Conservation (phyloP, 2,888 invertebrate species). For the Phengaris alcon region DNA sequence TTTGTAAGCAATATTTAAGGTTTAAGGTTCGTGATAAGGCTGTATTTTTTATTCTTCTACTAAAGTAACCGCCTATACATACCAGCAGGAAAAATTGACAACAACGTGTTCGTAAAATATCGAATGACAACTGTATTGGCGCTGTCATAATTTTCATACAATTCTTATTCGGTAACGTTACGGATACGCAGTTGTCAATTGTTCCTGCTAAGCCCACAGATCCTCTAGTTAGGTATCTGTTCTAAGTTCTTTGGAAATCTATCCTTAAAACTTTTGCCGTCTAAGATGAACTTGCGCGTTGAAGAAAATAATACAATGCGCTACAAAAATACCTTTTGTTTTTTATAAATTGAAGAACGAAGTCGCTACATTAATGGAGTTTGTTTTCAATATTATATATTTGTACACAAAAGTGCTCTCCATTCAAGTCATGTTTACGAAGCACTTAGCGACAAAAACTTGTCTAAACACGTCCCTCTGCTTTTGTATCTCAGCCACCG, state of each 20-base stretch:
- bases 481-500: slow-evolving; percentile 9
- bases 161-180: too few relatives aligned
- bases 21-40: background rate
- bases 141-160: too few relatives aligned
- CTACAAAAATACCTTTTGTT: slow-evolving; percentile 4
- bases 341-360: slow-evolving; percentile 1
- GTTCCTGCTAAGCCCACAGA: too few relatives aligned
- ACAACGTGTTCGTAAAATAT: too few relatives aligned
- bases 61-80: background rate
- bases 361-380: slow-evolving; percentile 13
- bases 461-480: slow-evolving; percentile 30
- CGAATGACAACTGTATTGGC: too few relatives aligned
- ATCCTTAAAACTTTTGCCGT: background rate
- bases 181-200: too few relatives aligned
- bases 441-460: slow-evolving; percentile 35
- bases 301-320: background rate
- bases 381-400: slow-evolving; percentile 26
- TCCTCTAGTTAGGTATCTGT: too few relatives aligned
- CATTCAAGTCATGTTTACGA: slow-evolving; percentile 36
- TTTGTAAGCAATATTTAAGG: background rate
- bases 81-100: too few relatives aligned
- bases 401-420: slow-evolving; percentile 30
- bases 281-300: slow-evolving; percentile 1
- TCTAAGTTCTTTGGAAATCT: too few relatives aligned
- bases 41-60: background rate